A percentile compares a stretch with the other conserved stretches of the same genome.
Evolutionary conservation across 2,888 invertebrate species (phyloP).

Genomic region (Liopterus haemorrhoidalis): DNA sequence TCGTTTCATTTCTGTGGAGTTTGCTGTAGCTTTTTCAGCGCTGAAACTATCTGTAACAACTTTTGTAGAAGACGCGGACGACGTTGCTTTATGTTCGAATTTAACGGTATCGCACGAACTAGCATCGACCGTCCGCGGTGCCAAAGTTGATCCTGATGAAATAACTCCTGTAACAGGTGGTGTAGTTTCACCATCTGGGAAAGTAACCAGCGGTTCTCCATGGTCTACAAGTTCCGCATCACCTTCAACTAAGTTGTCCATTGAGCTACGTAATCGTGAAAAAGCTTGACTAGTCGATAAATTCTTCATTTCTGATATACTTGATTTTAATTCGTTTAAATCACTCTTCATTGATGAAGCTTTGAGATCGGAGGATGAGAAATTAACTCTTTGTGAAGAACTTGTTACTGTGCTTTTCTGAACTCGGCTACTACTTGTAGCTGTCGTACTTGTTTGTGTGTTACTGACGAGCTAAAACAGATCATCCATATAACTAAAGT

Average conservation of each 20-base stretch:
- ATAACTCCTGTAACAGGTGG: slow-evolving; percentile 47
- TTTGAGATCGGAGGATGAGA: slow-evolving; percentile 63
- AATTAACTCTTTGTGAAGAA: slow-evolving; percentile 49
- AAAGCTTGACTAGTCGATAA: slow-evolving; percentile 40
- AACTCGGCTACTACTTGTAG: slow-evolving; percentile 50
- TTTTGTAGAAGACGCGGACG: slow-evolving; percentile 70
- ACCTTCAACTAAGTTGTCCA: slow-evolving; percentile 74
- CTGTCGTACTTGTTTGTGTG: slow-evolving; percentile 55
- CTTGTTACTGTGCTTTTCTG: slow-evolving; percentile 37
- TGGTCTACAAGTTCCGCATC: slow-evolving; percentile 48
- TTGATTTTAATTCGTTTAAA: slow-evolving; percentile 71
- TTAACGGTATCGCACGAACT: slow-evolving; percentile 60
- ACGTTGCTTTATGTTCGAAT: slow-evolving; percentile 77
- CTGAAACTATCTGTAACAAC: slow-evolving; percentile 76
- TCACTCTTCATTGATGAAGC: slow-evolving; percentile 78
- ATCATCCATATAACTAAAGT: too few relatives aligned
- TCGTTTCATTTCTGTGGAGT: slow-evolving; percentile 65
- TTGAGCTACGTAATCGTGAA: slow-evolving; percentile 56
- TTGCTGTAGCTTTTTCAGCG: slow-evolving; percentile 69
- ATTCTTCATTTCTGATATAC: slow-evolving; percentile 83
- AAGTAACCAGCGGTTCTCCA: slow-evolving; percentile 69
- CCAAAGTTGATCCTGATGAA: slow-evolving; percentile 33
- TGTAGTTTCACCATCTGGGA: slow-evolving; percentile 71
- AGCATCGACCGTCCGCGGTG: slow-evolving; percentile 20
- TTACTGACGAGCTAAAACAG: slow-evolving; percentile 47